phyloP scores from a whole-genome alignment of 1,140 invertebrate species.

The Aricia agestis region DNA sequence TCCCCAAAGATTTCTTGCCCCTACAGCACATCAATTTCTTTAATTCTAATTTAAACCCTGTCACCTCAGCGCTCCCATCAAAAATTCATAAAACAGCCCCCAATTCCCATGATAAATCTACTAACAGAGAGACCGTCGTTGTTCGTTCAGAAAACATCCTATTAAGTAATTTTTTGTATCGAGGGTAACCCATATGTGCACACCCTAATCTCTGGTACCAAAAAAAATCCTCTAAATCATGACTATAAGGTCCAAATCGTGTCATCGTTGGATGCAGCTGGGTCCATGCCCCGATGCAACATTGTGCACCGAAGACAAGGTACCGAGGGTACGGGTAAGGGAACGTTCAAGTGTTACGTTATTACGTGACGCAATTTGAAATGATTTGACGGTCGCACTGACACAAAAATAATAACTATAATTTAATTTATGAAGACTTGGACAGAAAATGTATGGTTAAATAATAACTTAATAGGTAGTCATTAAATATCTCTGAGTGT shows the following conservation, averaged over 20 bases:
- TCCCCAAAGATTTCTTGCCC: not conserved
- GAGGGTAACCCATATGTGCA: constrained; percentile 68
- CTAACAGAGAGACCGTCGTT: constrained; percentile 33
- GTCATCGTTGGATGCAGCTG: not conserved
- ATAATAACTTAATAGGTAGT: too few relatives aligned
- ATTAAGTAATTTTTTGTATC: constrained; percentile 72
- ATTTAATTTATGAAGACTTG: too few relatives aligned
- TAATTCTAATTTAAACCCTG: constrained; percentile 11
- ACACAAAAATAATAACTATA: too few relatives aligned
- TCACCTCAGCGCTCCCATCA: not conserved
- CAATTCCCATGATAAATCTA: constrained; percentile 31
- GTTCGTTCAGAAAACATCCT: constrained; percentile 69
- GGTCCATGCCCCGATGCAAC: constrained; percentile 48
- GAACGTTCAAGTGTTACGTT: constrained; percentile 32
- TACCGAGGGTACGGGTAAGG: constrained; percentile 41
- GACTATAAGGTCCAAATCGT: constrained; percentile 27
- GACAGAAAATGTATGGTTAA: too few relatives aligned
- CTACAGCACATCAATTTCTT: not conserved
- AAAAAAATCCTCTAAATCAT: constrained; percentile 30
- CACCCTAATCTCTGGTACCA: constrained; percentile 27
- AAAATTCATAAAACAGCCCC: constrained; percentile 24
- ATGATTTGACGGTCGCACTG: too few relatives aligned
- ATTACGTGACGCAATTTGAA: too few relatives aligned
- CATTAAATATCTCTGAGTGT: too few relatives aligned
- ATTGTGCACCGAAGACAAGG: constrained; percentile 61